Evolutionary conservation across 2,113 vertebrate genomes (phyloP).

Genomic region (Anarhynchus alexandrinus): DNA sequence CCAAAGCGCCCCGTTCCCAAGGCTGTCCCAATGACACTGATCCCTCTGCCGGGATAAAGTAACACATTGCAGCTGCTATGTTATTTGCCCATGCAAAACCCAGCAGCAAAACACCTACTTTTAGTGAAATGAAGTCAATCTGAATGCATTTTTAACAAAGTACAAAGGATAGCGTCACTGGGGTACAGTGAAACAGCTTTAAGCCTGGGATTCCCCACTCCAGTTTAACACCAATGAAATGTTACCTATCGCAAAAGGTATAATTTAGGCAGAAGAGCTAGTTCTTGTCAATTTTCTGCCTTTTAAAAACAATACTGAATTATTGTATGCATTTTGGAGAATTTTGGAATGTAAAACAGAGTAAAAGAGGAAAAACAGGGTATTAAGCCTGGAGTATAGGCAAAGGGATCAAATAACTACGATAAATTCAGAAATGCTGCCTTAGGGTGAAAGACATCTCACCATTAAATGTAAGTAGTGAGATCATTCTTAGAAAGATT

Average conservation of each 20-base stretch:
- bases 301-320: not conserved
- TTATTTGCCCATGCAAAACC: not conserved
- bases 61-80: not conserved
- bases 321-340: not conserved
- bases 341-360: not conserved
- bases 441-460: not conserved
- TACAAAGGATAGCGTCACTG: not conserved
- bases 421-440: not conserved
- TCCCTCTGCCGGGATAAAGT: not conserved
- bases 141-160: not conserved
- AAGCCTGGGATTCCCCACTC: not conserved
- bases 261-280: not conserved
- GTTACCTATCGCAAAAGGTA: not conserved
- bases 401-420: not conserved
- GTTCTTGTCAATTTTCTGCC: not conserved
- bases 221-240: not conserved
- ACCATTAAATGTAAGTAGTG: not conserved
- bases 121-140: not conserved
- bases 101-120: not conserved
- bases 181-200: not conserved
- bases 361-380: not conserved
- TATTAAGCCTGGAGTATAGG: not conserved
- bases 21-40: not conserved
- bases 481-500: not conserved
- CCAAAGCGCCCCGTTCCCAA: not conserved